phyloP scores from a whole-genome alignment of 2,888 invertebrate genomes.

The Drosophila hamatofila region DNA sequence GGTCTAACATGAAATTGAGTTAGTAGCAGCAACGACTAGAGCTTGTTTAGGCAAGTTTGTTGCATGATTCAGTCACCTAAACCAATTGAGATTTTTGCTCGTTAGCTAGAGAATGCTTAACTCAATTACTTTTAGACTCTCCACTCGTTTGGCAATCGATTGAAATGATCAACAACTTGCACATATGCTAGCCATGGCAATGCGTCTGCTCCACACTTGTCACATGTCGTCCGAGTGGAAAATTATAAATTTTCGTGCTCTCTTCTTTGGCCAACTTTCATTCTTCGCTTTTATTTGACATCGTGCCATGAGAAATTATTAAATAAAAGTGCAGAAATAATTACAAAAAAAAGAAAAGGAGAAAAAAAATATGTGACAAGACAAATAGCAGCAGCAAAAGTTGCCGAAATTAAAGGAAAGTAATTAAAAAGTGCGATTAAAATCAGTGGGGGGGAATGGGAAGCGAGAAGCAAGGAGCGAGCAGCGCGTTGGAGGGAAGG shows the following conservation, averaged over 20 bases:
- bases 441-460: slow-evolving; percentile 18
- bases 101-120: neutral
- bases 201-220: slow-evolving; percentile 24
- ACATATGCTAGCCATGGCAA: slow-evolving; percentile 15
- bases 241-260: slow-evolving; percentile 43
- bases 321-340: slow-evolving; percentile 65
- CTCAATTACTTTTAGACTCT: neutral
- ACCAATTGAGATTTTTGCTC: neutral
- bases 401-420: slow-evolving; percentile 75
- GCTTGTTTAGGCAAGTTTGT: neutral
- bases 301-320: slow-evolving; percentile 54
- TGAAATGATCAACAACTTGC: neutral
- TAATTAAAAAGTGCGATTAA: slow-evolving; percentile 76
- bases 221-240: slow-evolving; percentile 19
- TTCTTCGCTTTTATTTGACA: slow-evolving; percentile 1
- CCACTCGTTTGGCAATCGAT: neutral
- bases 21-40: no score
- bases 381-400: slow-evolving; percentile 59
- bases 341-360: slow-evolving; percentile 25
- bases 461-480: neutral
- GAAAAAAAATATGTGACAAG: slow-evolving; percentile 51
- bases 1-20: neutral
- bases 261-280: neutral
- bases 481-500: slow-evolving; percentile 6
- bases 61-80: neutral